Evolutionary conservation across 1,140 invertebrate species (phyloP), one percentile per base, ranked within the genome.

Genomic region (Hyles vespertilio): DNA sequence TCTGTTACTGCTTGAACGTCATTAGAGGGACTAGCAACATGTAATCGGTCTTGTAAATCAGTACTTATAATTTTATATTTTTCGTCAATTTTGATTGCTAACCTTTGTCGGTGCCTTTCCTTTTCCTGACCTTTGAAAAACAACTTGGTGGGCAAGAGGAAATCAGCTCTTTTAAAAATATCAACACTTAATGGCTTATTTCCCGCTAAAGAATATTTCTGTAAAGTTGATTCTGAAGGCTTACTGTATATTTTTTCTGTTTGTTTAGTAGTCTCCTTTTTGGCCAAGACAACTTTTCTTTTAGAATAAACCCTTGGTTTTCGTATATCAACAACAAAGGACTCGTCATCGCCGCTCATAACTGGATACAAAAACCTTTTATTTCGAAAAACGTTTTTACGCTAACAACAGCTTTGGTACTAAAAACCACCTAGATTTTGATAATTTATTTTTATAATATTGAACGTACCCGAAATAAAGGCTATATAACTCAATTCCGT

Each of bases 111-210:
- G 45, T 74, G 69, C 57, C 52, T 66, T 36, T 65, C 52, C 9
- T 50, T 65, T 45, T 72, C 62, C 72, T 75, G 65, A 56, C 58
- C 63, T 55, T 80, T 84, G n/a, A 51, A 50, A 71, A 74, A 88
- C n/a, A 69, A 49, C 44, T 71, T 80, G 51, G 75, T 81, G 40
- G 77, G 61, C 61, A 85, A 63, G 43, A 84, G 50, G 51, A 79
- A 54, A 53, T 72, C 70, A 49, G 67, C 60, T 52, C 65, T 66
- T 60, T 73, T 72, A 32, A 79, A 61, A 50, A 63, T 67, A 32
- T 58, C 61, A 56, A 71, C 56, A 10, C 64, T 44, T 49, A 81
- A 57, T 34, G 63, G 66, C 57, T 71, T 64, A 34, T 62, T 59
- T 10, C 49, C 12, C 8, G 69, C 66, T 49, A 75, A 56, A 36